phyloP scores from a whole-genome alignment of 2,888 invertebrate genomes.

The Drosophila vallismaia region DNA sequence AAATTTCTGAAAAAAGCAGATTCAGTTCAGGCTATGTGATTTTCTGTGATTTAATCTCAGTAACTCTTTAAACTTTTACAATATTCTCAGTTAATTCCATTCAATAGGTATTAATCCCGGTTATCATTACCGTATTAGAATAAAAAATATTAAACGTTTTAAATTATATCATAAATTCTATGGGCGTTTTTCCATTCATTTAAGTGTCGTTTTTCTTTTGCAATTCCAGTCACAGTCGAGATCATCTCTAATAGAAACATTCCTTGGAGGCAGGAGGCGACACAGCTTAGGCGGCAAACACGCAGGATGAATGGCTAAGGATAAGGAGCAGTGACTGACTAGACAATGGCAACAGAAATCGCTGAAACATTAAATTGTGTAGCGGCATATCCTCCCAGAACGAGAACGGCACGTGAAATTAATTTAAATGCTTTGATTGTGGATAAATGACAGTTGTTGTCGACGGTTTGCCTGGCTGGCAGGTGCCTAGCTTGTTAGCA shows the following conservation, averaged over 20 bases:
- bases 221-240: slow-evolving; percentile 26
- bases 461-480: slow-evolving; percentile 10
- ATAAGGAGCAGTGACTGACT: slow-evolving; percentile 27
- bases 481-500: slow-evolving; percentile 30
- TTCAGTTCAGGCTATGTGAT: slow-evolving; percentile 12
- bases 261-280: slow-evolving; percentile 7
- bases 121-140: not conserved
- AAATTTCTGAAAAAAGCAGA: slow-evolving; percentile 7
- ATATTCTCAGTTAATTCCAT: not conserved
- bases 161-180: not conserved
- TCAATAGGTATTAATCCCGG: not conserved
- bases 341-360: slow-evolving; percentile 46
- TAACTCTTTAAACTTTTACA: not conserved
- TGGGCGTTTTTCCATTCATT: not conserved
- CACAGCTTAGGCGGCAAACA: slow-evolving; percentile 15
- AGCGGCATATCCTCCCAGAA: slow-evolving; percentile 11
- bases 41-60: slow-evolving; percentile 6
- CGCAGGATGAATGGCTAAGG: slow-evolving; percentile 47
- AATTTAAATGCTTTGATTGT: slow-evolving; percentile 60
- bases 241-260: slow-evolving; percentile 37
- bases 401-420: slow-evolving; percentile 55
- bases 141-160: not conserved
- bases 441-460: slow-evolving; percentile 37
- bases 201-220: not conserved
- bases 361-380: slow-evolving; percentile 43